Percentiles rank a stretch among this genome's conserved stretches.
phyloP scores from a whole-genome alignment of 2,888 invertebrate species.

The Megalurothrips usitatus region DNA sequence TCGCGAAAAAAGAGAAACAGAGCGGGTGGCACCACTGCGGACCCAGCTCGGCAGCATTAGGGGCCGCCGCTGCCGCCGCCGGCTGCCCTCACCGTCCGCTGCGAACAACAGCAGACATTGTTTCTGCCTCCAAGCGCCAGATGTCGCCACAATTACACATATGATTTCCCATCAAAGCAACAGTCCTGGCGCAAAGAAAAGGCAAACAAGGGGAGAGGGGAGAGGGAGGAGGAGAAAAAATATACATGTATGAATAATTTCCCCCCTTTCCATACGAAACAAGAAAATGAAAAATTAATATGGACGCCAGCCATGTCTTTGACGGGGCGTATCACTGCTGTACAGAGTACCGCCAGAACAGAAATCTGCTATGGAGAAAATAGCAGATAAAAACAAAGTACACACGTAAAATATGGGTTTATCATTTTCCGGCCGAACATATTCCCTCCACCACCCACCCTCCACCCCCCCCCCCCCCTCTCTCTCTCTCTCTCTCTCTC shows the following conservation, averaged over 20 bases:
- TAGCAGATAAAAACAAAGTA: background rate
- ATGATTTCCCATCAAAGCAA: constrained; percentile 11
- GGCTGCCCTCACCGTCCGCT: background rate
- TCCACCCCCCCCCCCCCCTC: too few relatives aligned
- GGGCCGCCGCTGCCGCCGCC: too few relatives aligned
- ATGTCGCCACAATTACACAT: constrained; percentile 6
- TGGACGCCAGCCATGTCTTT: too few relatives aligned
- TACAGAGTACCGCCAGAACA: too few relatives aligned
- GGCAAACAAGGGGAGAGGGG: background rate
- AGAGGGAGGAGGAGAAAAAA: background rate
- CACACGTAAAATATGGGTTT: constrained; percentile 4
- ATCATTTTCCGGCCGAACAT: background rate
- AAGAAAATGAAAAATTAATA: too few relatives aligned
- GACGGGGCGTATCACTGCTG: too few relatives aligned
- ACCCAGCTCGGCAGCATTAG: too few relatives aligned
- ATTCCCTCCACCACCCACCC: too few relatives aligned
- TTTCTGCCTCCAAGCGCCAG: background rate
- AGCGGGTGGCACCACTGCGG: background rate
- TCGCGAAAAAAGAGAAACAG: background rate
- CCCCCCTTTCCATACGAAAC: too few relatives aligned
- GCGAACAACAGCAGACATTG: background rate
- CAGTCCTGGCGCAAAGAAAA: background rate
- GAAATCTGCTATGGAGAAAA: too few relatives aligned
- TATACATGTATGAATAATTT: background rate
- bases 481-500: background rate